Evolutionary conservation across 2,797 vertebrate genomes (phyloP).

Genomic region (Crocidura indochinensis): DNA sequence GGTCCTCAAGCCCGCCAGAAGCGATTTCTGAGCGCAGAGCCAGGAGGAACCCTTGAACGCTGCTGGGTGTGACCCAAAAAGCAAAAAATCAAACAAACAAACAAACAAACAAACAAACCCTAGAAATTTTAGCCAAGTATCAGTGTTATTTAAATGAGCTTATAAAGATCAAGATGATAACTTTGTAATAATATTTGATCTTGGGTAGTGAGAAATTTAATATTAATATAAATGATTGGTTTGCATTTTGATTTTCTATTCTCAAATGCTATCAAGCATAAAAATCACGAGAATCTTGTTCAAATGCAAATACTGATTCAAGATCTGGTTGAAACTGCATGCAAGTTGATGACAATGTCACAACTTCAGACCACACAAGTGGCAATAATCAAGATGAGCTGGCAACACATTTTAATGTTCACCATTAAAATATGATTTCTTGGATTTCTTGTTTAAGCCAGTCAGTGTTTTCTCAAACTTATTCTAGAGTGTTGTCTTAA

Average conservation of each 20-base stretch:
- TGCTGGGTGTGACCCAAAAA: no score
- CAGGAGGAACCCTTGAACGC: no score
- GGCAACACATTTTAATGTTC: background rate
- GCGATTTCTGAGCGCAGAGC: no score
- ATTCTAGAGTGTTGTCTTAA: conserved; percentile 63
- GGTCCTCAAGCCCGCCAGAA: no score
- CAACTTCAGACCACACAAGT: conserved; percentile 2
- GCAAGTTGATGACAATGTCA: conserved; percentile 11
- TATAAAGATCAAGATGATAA: conserved; percentile 75
- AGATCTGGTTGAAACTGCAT: conserved; percentile 59
- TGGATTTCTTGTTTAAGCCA: conserved; percentile 52
- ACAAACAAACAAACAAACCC: background rate
- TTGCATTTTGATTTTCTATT: conserved; percentile 70
- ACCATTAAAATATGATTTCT: conserved; percentile 67
- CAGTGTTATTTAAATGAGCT: conserved; percentile 60
- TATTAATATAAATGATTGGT: conserved; percentile 64
- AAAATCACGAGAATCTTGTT: conserved; percentile 51
- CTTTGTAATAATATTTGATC: conserved; percentile 59
- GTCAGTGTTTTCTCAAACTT: conserved; percentile 69
- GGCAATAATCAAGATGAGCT: conserved; percentile 57
- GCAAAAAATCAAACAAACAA: no score
- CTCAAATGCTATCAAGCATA: conserved; percentile 43
- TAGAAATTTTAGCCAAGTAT: conserved; percentile 49
- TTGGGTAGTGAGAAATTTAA: conserved; percentile 49
- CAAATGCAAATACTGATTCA: conserved; percentile 59